These are phyloP conservation scores for Heliconius nattereri DNA, from an alignment of 1,140 invertebrate species.

Conservation along the genomic window DNA sequence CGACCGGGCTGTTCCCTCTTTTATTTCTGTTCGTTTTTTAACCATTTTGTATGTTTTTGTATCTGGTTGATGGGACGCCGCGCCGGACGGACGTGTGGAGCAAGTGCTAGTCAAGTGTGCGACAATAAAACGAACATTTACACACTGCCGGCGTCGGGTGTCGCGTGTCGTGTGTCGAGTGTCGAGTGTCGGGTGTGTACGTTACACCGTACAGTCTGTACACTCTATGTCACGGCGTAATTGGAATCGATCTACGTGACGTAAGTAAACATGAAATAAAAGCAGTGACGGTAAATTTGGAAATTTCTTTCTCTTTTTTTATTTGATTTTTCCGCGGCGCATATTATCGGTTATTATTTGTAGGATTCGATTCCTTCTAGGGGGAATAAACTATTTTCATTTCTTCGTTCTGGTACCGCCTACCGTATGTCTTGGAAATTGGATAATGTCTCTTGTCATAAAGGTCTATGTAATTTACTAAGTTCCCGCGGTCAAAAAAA, in stretches of 20 bases:
- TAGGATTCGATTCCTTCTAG: too few relatives aligned
- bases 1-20: not conserved
- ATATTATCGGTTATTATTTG: too few relatives aligned
- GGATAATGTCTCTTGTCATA: too few relatives aligned
- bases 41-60: not conserved
- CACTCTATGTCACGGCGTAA: not conserved
- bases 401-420: too few relatives aligned
- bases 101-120: slow-evolving; percentile 1
- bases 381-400: too few relatives aligned
- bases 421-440: too few relatives aligned
- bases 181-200: not conserved
- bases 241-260: not conserved
- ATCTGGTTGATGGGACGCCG: not conserved
- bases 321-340: too few relatives aligned
- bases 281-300: not conserved
- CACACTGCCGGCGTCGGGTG: not conserved
- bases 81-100: not conserved
- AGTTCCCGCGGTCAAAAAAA: too few relatives aligned
- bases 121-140: not conserved
- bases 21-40: not conserved
- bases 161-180: not conserved
- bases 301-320: not conserved
- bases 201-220: not conserved
- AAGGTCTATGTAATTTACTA: too few relatives aligned
- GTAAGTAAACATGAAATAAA: not conserved